These are phyloP conservation scores for Mormyrops attenuatus DNA, from an alignment of 2,797 vertebrate genomes.

Conservation along the genomic window DNA sequence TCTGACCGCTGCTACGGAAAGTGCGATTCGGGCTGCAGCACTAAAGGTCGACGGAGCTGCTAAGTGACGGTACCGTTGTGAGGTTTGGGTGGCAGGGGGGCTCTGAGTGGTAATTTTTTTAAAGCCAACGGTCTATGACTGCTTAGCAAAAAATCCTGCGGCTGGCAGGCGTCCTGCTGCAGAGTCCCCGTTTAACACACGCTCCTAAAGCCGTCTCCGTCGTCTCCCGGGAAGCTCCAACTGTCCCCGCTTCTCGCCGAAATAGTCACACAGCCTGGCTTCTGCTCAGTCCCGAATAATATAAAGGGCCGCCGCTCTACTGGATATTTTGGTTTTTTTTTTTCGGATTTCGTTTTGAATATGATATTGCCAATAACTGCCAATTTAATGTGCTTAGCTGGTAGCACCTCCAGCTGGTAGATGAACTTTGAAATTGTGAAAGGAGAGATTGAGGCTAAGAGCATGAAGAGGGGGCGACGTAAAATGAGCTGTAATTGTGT, in stretches of 20 bases:
- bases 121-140: constrained; percentile 19
- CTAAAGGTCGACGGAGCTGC: neutral
- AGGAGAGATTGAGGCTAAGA: neutral
- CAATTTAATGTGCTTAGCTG: constrained; percentile 11
- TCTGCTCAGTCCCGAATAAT: neutral
- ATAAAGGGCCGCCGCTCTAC: constrained; percentile 3
- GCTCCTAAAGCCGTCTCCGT: neutral
- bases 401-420: constrained; percentile 6
- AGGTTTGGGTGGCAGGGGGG: neutral
- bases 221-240: neutral
- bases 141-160: constrained; percentile 1
- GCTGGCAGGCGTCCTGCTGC: neutral
- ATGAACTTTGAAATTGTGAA: constrained; percentile 4
- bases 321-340: constrained; percentile 1
- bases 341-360: constrained; percentile 8
- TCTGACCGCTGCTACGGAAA: neutral
- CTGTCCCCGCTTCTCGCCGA: constrained; percentile 1
- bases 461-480: neutral
- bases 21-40: neutral
- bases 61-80: neutral
- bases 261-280: constrained; percentile 3
- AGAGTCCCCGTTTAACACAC: constrained; percentile 1
- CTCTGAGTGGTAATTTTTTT: constrained; percentile 13
- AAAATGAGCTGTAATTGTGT: neutral
- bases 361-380: neutral